phyloP scores from a whole-genome alignment of 2,113 vertebrate genomes.

The Ammodytes marinus region DNA sequence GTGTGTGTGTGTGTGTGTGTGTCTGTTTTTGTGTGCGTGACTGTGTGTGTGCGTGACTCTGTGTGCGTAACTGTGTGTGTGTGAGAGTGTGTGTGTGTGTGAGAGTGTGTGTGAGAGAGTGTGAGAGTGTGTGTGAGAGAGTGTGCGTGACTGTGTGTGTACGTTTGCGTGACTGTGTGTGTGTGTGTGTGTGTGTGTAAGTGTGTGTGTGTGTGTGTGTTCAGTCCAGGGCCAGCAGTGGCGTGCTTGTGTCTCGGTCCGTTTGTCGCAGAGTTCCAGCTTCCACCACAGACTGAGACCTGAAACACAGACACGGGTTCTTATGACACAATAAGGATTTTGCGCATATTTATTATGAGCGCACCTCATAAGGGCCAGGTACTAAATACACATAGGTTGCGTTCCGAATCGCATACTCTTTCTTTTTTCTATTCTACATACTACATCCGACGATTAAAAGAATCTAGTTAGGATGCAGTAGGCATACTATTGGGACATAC shows the following conservation, averaged over 20 bases:
- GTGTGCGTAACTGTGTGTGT: not conserved
- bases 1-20: not conserved
- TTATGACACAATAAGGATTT: no score
- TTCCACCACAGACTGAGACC: slow-evolving; percentile 77
- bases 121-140: no score
- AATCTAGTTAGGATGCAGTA: no score
- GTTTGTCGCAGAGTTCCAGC: slow-evolving; percentile 67
- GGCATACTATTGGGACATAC: no score
- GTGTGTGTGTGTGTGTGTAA: slow-evolving; percentile 12
- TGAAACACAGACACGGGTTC: slow-evolving; percentile 42
- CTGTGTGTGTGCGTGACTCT: not conserved
- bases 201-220: slow-evolving; percentile 28
- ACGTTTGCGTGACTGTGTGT: not conserved
- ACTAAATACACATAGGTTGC: no score
- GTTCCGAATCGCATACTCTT: no score
- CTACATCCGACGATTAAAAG: no score
- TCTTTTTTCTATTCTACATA: no score
- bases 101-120: no score
- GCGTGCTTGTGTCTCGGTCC: slow-evolving; percentile 74
- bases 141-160: not conserved
- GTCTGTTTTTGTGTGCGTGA: not conserved
- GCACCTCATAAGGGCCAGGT: no score
- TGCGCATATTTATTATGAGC: no score
- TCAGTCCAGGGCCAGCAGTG: slow-evolving; percentile 77
- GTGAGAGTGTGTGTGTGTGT: not conserved